These are phyloP conservation scores for Carcinoscorpius rotundicauda DNA, from an alignment of 1,140 invertebrate genomes.

Conservation along the genomic window DNA sequence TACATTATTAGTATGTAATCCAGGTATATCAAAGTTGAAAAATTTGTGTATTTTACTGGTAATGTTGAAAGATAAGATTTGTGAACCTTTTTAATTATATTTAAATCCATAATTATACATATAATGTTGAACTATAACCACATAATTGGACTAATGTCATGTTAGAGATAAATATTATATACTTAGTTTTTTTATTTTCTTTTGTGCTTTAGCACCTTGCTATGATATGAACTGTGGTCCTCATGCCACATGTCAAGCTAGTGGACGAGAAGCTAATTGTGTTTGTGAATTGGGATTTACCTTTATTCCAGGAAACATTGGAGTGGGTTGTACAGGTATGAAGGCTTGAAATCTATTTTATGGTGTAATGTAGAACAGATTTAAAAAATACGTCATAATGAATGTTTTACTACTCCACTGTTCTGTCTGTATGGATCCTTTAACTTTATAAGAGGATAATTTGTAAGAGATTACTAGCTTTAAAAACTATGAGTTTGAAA, in stretches of 20 bases:
- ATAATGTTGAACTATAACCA: neutral
- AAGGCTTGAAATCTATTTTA: neutral
- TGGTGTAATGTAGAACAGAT: too few relatives aligned
- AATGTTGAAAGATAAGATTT: neutral
- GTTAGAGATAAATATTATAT: too few relatives aligned
- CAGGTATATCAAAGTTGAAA: neutral
- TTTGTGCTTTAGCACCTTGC: slow-evolving; percentile 53
- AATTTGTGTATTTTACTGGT: neutral
- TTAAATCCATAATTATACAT: neutral
- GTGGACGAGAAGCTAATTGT: slow-evolving; percentile 77
- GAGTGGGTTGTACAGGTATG: slow-evolving; percentile 68
- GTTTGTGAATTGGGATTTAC: slow-evolving; percentile 82
- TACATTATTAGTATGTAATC: neutral
- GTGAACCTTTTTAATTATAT: neutral
- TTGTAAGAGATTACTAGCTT: too few relatives aligned
- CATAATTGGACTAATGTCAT: neutral
- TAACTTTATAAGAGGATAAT: too few relatives aligned
- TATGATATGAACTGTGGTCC: slow-evolving; percentile 77
- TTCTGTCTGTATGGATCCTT: too few relatives aligned
- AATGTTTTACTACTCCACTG: too few relatives aligned
- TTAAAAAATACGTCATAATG: too few relatives aligned
- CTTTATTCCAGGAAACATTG: slow-evolving; percentile 73
- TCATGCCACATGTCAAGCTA: slow-evolving; percentile 77
- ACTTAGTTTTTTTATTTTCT: slow-evolving; percentile 2
- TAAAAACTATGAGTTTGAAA: too few relatives aligned